Conservation (phyloP, 2,888 invertebrate genomes). For the Pyrgus malvae region DNA sequence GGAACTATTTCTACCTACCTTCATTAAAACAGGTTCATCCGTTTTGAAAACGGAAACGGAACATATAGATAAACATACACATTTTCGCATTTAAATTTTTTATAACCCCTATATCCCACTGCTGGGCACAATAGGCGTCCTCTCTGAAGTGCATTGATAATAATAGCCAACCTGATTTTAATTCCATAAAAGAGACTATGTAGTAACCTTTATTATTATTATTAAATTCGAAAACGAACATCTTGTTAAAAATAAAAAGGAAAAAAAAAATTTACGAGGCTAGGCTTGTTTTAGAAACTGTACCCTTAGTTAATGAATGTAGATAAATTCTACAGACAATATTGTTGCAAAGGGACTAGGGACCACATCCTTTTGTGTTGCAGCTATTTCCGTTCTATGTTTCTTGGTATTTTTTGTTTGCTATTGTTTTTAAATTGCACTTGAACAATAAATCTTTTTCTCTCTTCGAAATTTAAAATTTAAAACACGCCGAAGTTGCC, state of each 20-base stretch:
- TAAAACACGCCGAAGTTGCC: conserved; percentile 1
- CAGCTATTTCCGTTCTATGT: conserved; percentile 19
- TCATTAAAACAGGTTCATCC: no score
- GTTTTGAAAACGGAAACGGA: no score
- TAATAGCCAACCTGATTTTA: no score
- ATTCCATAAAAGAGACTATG: no score
- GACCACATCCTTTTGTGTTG: conserved; percentile 15
- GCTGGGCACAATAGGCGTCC: no score
- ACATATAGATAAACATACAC: no score
- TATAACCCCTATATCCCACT: no score
- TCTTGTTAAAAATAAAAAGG: conserved; percentile 31
- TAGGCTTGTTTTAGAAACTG: not conserved
- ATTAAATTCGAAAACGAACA: no score
- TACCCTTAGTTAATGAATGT: not conserved
- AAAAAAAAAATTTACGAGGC: not conserved
- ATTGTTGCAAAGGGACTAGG: conserved; percentile 1
- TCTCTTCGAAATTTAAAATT: conserved; percentile 12
- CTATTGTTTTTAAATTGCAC: conserved; percentile 22
- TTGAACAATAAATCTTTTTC: conserved; percentile 18
- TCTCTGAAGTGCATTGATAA: no score
- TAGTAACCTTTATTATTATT: no score
- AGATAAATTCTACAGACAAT: not conserved
- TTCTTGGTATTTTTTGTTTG: conserved; percentile 13
- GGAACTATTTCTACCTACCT: no score
- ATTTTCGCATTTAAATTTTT: no score